Evolutionary conservation across 2,888 invertebrate genomes (phyloP).

Genomic region (Synanthedon tipuliformis): DNA sequence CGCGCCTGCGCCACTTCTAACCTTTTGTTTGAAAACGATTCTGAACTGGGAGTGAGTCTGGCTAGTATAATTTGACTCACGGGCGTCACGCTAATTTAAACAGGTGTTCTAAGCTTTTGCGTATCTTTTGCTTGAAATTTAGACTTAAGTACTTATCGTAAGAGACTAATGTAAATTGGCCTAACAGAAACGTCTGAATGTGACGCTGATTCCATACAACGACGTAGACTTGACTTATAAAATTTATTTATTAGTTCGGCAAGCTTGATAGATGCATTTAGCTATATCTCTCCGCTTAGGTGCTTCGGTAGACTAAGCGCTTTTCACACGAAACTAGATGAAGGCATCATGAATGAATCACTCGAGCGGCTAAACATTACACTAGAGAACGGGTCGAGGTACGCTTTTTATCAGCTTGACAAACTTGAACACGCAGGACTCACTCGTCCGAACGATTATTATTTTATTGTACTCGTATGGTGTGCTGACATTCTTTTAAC

Average conservation of each 20-base stretch:
- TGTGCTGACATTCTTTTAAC: constrained; percentile 16
- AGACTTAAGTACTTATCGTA: neutral
- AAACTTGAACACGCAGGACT: constrained; percentile 28
- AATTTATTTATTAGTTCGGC: constrained; percentile 17
- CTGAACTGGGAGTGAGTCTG: neutral
- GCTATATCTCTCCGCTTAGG: constrained; percentile 41
- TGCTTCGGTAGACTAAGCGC: constrained; percentile 39
- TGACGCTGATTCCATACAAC: neutral
- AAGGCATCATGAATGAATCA: constrained; percentile 22
- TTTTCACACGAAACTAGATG: constrained; percentile 32
- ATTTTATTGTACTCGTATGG: neutral
- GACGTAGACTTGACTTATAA: neutral
- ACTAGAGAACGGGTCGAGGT: constrained; percentile 26
- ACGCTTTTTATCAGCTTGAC: constrained; percentile 44
- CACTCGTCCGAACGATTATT: neutral
- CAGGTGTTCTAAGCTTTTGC: no score
- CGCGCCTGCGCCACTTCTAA: neutral
- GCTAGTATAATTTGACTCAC: neutral
- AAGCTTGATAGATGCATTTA: constrained; percentile 46
- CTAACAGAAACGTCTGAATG: neutral
- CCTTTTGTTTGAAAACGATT: neutral
- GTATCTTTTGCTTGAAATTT: no score
- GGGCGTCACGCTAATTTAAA: no score
- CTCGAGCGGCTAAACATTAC: constrained; percentile 26
- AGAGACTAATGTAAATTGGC: neutral